Evolutionary conservation across 1,140 invertebrate species (phyloP).

Genomic region (Phthorimaea operculella): DNA sequence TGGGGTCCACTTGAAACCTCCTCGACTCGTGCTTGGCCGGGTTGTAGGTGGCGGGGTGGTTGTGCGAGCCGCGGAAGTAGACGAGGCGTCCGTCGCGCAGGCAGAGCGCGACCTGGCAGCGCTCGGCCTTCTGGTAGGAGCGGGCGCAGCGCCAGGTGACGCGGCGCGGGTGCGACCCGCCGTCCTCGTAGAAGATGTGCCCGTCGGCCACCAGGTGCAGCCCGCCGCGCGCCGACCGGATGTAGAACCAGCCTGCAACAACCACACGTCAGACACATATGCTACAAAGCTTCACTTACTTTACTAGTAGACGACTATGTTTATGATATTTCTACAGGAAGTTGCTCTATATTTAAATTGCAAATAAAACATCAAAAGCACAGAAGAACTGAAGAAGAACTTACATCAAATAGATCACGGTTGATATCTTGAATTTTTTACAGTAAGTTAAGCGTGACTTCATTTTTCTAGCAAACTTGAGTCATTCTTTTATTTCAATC

Average conservation of each 20-base stretch:
- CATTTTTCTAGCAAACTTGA: slow-evolving; percentile 10
- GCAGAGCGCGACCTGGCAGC: slow-evolving; percentile 62
- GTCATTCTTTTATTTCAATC: slow-evolving; percentile 26
- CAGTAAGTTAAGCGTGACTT: no score
- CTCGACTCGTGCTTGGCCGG: slow-evolving; percentile 59
- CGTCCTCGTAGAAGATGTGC: slow-evolving; percentile 65
- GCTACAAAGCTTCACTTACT: neutral
- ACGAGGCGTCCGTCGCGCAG: slow-evolving; percentile 56
- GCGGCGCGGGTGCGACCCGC: slow-evolving; percentile 56
- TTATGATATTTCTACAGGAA: no score
- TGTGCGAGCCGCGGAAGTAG: slow-evolving; percentile 60
- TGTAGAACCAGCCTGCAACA: slow-evolving; percentile 64
- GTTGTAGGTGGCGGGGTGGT: slow-evolving; percentile 60
- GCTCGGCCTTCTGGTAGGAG: slow-evolving; percentile 62
- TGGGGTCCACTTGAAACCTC: slow-evolving; percentile 59
- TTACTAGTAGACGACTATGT: no score
- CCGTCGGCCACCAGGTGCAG: slow-evolving; percentile 60
- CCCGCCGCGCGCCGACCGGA: slow-evolving; percentile 58
- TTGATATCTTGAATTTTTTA: no score
- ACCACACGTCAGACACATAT: neutral
- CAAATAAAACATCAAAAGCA: no score
- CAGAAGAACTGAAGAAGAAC: no score
- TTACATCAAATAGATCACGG: no score
- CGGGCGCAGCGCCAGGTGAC: slow-evolving; percentile 64
- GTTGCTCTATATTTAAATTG: no score